Percentiles rank a stretch among this genome's conserved stretches.
Conservation (phyloP, 2,888 invertebrate genomes). For the Stegophylla sp. region DNA sequence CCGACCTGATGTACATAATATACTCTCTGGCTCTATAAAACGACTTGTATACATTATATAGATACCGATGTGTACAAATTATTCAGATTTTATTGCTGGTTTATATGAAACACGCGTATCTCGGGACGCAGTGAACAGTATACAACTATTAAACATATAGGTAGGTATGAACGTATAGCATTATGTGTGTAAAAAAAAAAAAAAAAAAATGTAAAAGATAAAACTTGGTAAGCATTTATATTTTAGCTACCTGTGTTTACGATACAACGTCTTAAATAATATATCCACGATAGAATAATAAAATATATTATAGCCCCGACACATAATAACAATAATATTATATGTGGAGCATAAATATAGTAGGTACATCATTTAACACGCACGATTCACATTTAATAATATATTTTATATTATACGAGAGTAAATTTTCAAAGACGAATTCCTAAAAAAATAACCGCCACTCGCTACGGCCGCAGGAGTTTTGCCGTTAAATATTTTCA, state of each 20-base stretch:
- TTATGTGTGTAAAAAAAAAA: neutral
- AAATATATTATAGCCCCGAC: constrained; percentile 13
- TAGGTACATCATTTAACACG: constrained; percentile 16
- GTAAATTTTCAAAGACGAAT: constrained; percentile 34
- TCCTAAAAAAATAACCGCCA: constrained; percentile 27
- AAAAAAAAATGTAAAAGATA: too few relatives aligned
- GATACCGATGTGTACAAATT: neutral
- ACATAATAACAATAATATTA: neutral
- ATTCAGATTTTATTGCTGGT: constrained; percentile 8
- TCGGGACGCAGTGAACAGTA: neutral
- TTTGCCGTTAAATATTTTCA: constrained; percentile 51
- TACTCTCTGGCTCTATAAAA: too few relatives aligned
- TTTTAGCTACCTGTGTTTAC: constrained; percentile 32
- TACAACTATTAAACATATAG: neutral
- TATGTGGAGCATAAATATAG: neutral
- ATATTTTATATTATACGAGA: constrained; percentile 1
- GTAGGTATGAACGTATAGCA: too few relatives aligned
- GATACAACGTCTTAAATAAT: neutral
- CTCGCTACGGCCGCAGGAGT: constrained; percentile 18
- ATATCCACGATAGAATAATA: neutral
- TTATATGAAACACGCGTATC: constrained; percentile 17
- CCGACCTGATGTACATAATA: neutral
- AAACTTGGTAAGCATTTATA: neutral
- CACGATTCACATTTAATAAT: constrained; percentile 8
- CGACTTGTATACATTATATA: neutral